Conservation (phyloP, 2,113 vertebrate genomes). For the Turnix velox region DNA sequence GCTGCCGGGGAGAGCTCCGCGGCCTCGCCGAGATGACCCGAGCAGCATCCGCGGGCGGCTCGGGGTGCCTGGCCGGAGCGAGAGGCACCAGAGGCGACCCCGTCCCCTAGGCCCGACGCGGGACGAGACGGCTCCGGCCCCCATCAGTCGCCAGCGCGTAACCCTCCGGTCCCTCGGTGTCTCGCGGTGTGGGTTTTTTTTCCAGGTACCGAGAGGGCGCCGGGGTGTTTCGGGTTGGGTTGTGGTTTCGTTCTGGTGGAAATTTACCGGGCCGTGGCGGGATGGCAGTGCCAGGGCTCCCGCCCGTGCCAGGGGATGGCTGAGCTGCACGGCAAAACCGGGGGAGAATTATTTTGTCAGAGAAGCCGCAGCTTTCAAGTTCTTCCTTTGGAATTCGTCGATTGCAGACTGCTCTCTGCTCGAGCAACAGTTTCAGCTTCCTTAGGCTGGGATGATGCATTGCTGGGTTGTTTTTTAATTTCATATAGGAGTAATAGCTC, state of each 20-base stretch:
- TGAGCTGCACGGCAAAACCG: background rate
- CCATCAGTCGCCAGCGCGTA: too few relatives aligned
- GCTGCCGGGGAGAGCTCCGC: background rate
- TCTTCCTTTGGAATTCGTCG: background rate
- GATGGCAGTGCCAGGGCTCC: background rate
- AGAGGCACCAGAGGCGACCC: too few relatives aligned
- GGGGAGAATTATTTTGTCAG: background rate
- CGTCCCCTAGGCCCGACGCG: background rate
- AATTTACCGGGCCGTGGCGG: background rate
- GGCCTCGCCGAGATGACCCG: background rate
- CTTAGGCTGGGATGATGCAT: background rate
- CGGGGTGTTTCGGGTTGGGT: background rate
- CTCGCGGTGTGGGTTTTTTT: background rate
- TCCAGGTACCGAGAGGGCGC: background rate
- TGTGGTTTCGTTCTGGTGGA: background rate
- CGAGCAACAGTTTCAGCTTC: background rate
- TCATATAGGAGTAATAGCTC: background rate
- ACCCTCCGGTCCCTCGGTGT: too few relatives aligned
- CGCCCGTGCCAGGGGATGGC: background rate
- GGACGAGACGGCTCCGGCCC: background rate
- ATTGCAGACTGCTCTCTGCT: background rate
- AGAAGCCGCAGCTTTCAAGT: background rate
- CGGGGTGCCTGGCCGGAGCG: too few relatives aligned
- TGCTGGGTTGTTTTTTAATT: background rate
- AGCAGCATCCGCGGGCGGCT: background rate